phyloP scores from a whole-genome alignment of 2,888 invertebrate species.

The Caenorhabditis becei region DNA sequence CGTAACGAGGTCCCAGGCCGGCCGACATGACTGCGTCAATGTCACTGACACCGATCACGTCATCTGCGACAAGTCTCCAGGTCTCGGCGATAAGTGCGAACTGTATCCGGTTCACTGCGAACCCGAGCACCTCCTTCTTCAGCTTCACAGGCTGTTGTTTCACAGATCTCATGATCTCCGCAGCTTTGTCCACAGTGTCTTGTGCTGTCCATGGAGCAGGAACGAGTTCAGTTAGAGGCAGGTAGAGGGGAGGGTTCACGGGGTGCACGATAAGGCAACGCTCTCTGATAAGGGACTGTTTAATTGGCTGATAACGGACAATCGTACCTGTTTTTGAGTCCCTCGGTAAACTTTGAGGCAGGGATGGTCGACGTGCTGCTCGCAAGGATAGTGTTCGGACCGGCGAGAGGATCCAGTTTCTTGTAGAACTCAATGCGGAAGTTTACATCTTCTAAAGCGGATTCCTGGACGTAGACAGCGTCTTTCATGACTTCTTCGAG shows the following conservation, averaged over 20 bases:
- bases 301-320: no score
- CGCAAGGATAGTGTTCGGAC: constrained; percentile 85
- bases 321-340: constrained; percentile 86
- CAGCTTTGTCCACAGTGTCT: constrained; percentile 87
- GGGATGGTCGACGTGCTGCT: constrained; percentile 95
- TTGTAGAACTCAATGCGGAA: constrained; percentile 89
- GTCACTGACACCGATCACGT: constrained; percentile 91
- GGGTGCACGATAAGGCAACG: constrained; percentile 82
- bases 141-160: constrained; percentile 93
- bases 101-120: constrained; percentile 95
- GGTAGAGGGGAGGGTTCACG: constrained; percentile 95
- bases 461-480: constrained; percentile 86
- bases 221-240: constrained; percentile 94
- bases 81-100: constrained; percentile 94
- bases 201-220: constrained; percentile 94
- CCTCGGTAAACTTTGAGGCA: constrained; percentile 91
- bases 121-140: constrained; percentile 91
- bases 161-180: constrained; percentile 89
- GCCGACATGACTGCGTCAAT: constrained; percentile 88
- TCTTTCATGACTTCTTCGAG: constrained; percentile 61
- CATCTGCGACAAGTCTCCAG: constrained; percentile 91
- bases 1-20: constrained; percentile 92
- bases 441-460: constrained; percentile 92
- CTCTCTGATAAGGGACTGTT: constrained; percentile 49
- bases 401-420: constrained; percentile 85